Base-by-base conservation (phyloP, 2,797 vertebrate genomes). In the Anisognathus igniventris region DNA sequence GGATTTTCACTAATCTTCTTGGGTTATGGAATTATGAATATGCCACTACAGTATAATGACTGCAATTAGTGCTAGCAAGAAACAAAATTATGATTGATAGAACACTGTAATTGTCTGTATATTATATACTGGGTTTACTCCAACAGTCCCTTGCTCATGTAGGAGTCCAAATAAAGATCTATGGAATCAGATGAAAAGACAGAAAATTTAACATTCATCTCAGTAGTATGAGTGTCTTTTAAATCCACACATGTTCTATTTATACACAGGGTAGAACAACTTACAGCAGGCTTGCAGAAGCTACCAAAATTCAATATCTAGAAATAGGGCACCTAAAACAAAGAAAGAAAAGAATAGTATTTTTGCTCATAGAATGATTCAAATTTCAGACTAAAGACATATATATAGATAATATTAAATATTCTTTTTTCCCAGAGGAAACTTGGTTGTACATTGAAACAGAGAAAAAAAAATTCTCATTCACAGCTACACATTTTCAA, bases 1-100 rank as follows among this genome's bases (percentile, higher is more conserved):
- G 79, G 60, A 88, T 92, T 91, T 89, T 95, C n/a, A 33, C 57
- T 81, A 83, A 89, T 40, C 56, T 86, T 60, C 68, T 90, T 72
- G 66, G 21, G 15, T 65, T 85, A 57, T 62, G 25, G 53, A 78
- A 88, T 88, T 91, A 50, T 53, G 72, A 84, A 48, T 86, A 68
- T 48, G 73, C 9, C 60, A 88, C 37, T 65, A 30, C 28, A 81
- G 24, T 77, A 68, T 85, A 92, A 87, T 94, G 73, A 92, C 40
- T 94, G 37, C 28, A 94, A 93, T 93, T 89, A 81, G 54, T 91
- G 39, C 23, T 39, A 64, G 42, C 1, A 6, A 92, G 61, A 89
- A 72, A 51, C n/a, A 57, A 76, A 81, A 91, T 90, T 74, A 84
- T 75, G 72, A 94, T 68, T 93, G 85, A 88, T 72, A 86, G 45